Base-by-base conservation (phyloP, 2,113 vertebrate species). In the Lanius ludovicianus region DNA sequence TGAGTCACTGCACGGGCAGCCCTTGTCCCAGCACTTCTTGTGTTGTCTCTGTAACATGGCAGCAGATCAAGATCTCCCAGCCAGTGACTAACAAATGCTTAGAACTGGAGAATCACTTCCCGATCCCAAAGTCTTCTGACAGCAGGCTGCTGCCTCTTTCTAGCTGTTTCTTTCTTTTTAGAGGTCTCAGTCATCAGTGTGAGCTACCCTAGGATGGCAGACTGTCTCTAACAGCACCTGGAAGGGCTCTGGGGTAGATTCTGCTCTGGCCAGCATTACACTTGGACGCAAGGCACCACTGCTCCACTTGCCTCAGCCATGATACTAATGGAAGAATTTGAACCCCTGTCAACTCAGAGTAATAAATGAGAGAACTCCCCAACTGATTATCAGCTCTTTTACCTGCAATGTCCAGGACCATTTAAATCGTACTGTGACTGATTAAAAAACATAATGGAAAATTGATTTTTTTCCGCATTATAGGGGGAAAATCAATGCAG, bases 391-490 rank as follows among this genome's bases (percentile, higher is more conserved):
- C 85, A 95, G 78, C 91, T 97, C 53, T 39, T 95, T 96, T 90
- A 84, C 89, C 92, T 92, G 78, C 82, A 69, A 2, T 82, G 28
- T 46, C 56, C 28, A 80, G 73, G 16, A 73, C 49, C 94, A 64
- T 87, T 96, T 94, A 93, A 91, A 67, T 91, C 90, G 65, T 92
- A 46, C 77, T 67, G 64, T 87, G 90, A 93, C 89, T 96, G 84
- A 96, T 97, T 97, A 97, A 96, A 94, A 97, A 96, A 93, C n/a
- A 90, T 96, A 97, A 98, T 96, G 93, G 94, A 97, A 97, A 94
- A 98, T 97, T 96, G 97, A 98, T 98, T 96, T 95, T 95, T 89
- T 64, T 52, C 16, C 42, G 39, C 84, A 92, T 93, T 89, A 89
- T 84, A 74, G 80, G 82, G 30, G 28, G 8, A 55, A 71, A 79